phyloP scores from a whole-genome alignment of 2,888 invertebrate species.

The Sycophila texana region DNA sequence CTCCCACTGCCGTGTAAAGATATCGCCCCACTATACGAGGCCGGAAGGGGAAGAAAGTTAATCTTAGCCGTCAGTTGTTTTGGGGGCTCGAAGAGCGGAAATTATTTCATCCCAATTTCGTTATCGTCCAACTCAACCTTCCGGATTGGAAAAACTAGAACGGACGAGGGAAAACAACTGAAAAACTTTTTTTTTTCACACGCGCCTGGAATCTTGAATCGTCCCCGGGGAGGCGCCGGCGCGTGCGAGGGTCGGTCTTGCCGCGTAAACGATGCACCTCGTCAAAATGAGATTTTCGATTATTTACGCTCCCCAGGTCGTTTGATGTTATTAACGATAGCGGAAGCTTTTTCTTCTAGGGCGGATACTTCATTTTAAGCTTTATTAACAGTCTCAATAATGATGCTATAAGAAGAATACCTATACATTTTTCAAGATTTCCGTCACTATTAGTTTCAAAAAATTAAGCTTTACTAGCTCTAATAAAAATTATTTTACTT shows the following conservation, averaged over 20 bases:
- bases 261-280: too few relatives aligned
- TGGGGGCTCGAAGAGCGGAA: constrained; percentile 19
- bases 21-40: constrained; percentile 29
- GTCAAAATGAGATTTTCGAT: constrained; percentile 13
- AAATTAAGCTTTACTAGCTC: too few relatives aligned
- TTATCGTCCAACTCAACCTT: constrained; percentile 1
- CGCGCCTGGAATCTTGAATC: not conserved
- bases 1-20: constrained; percentile 29
- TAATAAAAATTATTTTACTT: too few relatives aligned
- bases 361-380: not conserved
- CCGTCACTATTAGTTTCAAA: not conserved
- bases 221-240: not conserved
- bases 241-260: too few relatives aligned
- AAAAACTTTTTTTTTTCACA: not conserved
- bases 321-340: constrained; percentile 26
- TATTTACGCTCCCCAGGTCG: constrained; percentile 1
- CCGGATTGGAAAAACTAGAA: not conserved
- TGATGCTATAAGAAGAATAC: not conserved
- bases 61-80: constrained; percentile 19
- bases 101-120: constrained; percentile 41
- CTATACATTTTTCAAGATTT: not conserved
- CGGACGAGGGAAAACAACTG: not conserved
- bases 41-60: constrained; percentile 6
- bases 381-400: not conserved
- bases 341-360: not conserved